Evolutionary conservation across 2,888 invertebrate genomes (phyloP).

Genomic region (Pollenia angustigena): DNA sequence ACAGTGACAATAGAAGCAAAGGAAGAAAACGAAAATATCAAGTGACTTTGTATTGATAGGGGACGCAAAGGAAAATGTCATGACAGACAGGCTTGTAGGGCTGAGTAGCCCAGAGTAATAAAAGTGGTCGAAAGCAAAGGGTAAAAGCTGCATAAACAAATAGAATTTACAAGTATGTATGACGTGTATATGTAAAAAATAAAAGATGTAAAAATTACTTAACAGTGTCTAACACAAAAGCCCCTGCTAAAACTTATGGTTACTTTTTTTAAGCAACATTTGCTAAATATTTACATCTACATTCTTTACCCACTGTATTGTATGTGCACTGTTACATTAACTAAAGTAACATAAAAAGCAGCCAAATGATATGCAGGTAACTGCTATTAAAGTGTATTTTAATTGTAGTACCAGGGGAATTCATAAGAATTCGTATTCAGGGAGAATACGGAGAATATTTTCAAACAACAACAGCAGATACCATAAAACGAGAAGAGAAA

Average conservation of each 20-base stretch:
- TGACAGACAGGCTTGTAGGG: background rate
- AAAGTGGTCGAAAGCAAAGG: background rate
- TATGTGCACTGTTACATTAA: background rate
- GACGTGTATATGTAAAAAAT: background rate
- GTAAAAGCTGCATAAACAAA: slow-evolving; percentile 24
- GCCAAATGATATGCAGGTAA: slow-evolving; percentile 26
- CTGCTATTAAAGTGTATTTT: slow-evolving; percentile 43
- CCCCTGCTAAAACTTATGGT: too few relatives aligned
- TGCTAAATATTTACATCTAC: background rate
- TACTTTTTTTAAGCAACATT: background rate
- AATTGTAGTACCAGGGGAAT: slow-evolving; percentile 34
- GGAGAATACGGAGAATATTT: background rate
- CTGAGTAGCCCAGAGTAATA: background rate
- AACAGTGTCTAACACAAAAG: background rate
- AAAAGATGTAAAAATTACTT: background rate
- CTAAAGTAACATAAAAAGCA: background rate
- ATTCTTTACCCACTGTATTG: slow-evolving; percentile 2
- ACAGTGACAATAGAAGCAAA: slow-evolving; percentile 29
- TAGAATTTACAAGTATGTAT: slow-evolving; percentile 19
- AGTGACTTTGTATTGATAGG: slow-evolving; percentile 6
- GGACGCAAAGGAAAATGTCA: background rate
- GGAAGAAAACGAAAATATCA: slow-evolving; percentile 13
- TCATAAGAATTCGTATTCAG: slow-evolving; percentile 24
- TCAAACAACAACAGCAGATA: background rate
- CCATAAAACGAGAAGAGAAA: background rate